These are phyloP conservation scores for Gisinianus flammeolus DNA, from an alignment of 2,888 invertebrate species.

Conservation along the genomic window DNA sequence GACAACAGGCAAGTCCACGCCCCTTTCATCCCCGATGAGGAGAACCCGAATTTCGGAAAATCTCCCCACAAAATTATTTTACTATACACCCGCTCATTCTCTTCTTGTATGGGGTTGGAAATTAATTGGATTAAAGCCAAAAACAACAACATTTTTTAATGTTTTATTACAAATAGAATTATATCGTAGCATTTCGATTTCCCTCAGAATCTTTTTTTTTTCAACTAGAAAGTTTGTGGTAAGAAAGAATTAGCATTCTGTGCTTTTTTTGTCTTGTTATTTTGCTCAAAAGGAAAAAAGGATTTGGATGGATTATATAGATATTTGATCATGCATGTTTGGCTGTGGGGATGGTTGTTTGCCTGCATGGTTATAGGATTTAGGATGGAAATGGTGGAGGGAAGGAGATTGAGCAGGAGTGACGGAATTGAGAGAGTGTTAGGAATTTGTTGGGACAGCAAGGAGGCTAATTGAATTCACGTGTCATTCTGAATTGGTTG, in stretches of 20 bases:
- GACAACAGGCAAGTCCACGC: neutral
- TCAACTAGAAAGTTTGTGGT: no score
- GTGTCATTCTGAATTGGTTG: slow-evolving; percentile 49
- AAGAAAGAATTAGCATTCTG: no score
- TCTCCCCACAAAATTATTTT: neutral
- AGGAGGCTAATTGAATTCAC: slow-evolving; percentile 52
- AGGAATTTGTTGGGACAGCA: slow-evolving; percentile 55
- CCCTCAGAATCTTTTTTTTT: neutral
- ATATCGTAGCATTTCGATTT: neutral
- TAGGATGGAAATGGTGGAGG: no score
- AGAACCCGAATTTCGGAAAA: neutral
- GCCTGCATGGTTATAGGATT: no score
- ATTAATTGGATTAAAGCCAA: neutral
- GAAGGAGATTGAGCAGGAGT: neutral
- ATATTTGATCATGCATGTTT: no score
- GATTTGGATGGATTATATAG: no score
- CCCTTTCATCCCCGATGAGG: neutral
- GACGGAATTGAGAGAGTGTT: slow-evolving; percentile 43
- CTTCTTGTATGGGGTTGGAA: neutral
- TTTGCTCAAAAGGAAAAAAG: no score
- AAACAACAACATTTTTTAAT: neutral
- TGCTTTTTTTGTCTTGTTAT: no score
- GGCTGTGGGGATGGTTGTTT: no score
- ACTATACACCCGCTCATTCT: neutral
- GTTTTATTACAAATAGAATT: neutral